Base-by-base conservation (phyloP, 2,888 invertebrate species). In the Pedicia rivosa region DNA sequence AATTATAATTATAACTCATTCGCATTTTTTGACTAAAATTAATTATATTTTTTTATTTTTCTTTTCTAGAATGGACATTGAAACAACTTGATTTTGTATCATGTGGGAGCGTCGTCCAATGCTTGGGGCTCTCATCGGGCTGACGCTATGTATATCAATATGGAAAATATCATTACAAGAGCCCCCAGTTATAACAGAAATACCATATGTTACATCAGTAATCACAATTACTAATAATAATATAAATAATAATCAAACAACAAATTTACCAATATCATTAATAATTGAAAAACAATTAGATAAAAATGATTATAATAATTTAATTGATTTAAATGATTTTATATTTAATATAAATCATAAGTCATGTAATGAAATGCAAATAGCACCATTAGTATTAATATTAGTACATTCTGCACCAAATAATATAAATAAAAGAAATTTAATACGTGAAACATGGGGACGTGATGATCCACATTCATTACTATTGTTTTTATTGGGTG, bases 381-480 rank as follows among this genome's bases (percentile, higher is more conserved):
- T 50, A 31, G 54, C 53, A 12, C 59, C 74, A 10, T 57, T 78
- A 16, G 59, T 78, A 8, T 58, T 82, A 14, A 67, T 80, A 40
- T 60, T 79, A 19, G 64, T 78, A 3, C 72, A 78, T 47, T 78
- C 83, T 0, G 75, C 78, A 1, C 78, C 81, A 0, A 53, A 47
- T 5, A 76, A 86, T 52, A 55, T 58, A 15, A 65, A 66, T 13
- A 75, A 78, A 43, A 65, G 84, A n/a, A 61, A 61, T 35, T 55
- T 71, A 1, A 80, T 86, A 36, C 64, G 84, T 4, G 67, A 69
- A 38, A 81, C 83, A 1, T 84, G 83, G 84, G 84, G 78, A 1
- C 62, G 63, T 10, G 55, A 62, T 2, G 56, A 59, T 1, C 65
- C 68, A 8, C 59, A 64, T 0, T 57, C 74, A 0, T 68, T 70